phyloP scores from a whole-genome alignment of 2,888 invertebrate genomes.

The Athripsodes cinereus region DNA sequence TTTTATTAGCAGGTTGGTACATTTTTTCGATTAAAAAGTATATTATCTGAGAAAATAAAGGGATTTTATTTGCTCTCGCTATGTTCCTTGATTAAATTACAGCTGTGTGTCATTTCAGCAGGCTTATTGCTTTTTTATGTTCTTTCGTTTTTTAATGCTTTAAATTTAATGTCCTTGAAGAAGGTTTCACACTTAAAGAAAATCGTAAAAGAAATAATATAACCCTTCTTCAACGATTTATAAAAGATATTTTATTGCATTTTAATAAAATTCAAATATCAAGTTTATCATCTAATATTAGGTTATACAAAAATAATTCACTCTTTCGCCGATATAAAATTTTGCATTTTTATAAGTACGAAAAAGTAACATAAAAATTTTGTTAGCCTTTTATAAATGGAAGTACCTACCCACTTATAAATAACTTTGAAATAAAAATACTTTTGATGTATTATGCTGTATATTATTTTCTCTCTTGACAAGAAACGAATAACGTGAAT shows the following conservation, averaged over 20 bases:
- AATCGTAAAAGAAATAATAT: neutral
- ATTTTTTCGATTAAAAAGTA: conserved; percentile 23
- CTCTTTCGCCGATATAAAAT: too few species aligned
- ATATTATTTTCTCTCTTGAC: too few species aligned
- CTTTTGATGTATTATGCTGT: too few species aligned
- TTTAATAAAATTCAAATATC: neutral
- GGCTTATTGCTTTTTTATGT: conserved; percentile 10
- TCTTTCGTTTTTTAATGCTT: conserved; percentile 10
- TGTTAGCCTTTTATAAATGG: too few species aligned
- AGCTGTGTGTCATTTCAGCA: conserved; percentile 15
- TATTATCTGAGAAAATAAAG: conserved; percentile 21
- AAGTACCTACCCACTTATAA: too few species aligned
- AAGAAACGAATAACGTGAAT: too few species aligned
- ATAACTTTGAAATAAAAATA: too few species aligned
- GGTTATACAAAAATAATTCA: too few species aligned
- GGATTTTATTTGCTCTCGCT: conserved; percentile 23
- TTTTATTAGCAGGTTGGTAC: neutral
- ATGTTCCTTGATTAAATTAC: conserved; percentile 25
- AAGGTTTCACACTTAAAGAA: neutral
- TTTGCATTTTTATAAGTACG: too few species aligned
- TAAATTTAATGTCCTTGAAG: conserved; percentile 11
- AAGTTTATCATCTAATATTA: too few species aligned
- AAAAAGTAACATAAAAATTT: too few species aligned
- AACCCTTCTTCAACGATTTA: conserved; percentile 4
- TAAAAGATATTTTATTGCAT: neutral